These are phyloP conservation scores for Phataginus tetradactyla DNA, from an alignment of 2,797 vertebrate species.

Conservation along the genomic window DNA sequence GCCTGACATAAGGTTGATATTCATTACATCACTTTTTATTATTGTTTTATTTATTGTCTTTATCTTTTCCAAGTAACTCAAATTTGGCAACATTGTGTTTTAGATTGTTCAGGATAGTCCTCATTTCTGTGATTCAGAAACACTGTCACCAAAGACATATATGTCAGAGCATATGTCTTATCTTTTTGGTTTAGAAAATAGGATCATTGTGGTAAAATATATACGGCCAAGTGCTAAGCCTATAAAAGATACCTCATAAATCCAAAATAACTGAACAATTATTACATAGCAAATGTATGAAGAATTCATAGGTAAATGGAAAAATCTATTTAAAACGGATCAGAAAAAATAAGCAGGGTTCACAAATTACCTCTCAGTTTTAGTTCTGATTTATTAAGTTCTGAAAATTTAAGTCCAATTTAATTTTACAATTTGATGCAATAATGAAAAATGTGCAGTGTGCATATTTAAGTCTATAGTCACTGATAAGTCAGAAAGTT, in stretches of 20 bases:
- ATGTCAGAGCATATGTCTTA: background rate
- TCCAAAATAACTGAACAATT: slow-evolving; percentile 32
- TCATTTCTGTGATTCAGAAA: slow-evolving; percentile 12
- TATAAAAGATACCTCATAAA: slow-evolving; percentile 20
- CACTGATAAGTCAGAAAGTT: slow-evolving; percentile 1
- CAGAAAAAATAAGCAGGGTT: slow-evolving; percentile 34
- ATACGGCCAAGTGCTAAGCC: background rate
- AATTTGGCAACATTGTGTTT: background rate
- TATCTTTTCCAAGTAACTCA: background rate
- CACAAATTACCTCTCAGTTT: slow-evolving; percentile 44
- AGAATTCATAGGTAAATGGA: slow-evolving; percentile 37
- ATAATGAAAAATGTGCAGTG: background rate
- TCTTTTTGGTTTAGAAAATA: slow-evolving; percentile 33
- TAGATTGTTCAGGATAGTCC: background rate
- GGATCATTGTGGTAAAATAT: background rate
- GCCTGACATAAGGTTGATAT: background rate
- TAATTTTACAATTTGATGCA: slow-evolving; percentile 32
- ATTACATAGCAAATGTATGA: background rate
- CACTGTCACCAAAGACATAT: background rate
- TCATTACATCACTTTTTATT: background rate
- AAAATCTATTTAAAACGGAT: slow-evolving; percentile 7
- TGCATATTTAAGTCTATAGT: background rate
- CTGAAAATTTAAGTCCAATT: background rate
- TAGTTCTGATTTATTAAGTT: slow-evolving; percentile 1
- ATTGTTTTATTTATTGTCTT: background rate